Evolutionary conservation across 2,113 vertebrate genomes (phyloP).

Genomic region (Actinemys pallida): DNA sequence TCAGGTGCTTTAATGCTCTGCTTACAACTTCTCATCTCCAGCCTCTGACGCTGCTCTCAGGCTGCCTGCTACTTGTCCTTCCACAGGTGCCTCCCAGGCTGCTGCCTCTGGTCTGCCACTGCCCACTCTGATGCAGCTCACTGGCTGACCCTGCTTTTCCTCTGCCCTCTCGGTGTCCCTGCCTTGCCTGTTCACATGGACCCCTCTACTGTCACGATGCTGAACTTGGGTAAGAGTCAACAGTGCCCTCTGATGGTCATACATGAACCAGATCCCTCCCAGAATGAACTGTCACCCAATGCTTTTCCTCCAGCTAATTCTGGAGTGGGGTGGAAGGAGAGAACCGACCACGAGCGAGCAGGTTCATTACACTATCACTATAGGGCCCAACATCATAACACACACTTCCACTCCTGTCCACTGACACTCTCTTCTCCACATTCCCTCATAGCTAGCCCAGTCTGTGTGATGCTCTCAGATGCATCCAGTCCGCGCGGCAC

Average conservation of each 20-base stretch:
- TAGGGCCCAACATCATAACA: not conserved
- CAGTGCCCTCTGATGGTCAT: not conserved
- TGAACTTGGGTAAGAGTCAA: too few relatives aligned
- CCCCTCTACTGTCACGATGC: too few relatives aligned
- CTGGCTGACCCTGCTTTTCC: too few relatives aligned
- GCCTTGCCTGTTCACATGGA: not conserved
- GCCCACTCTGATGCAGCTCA: too few relatives aligned
- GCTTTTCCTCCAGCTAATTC: not conserved
- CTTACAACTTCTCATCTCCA: too few relatives aligned
- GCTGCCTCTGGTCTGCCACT: too few relatives aligned
- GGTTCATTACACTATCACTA: not conserved
- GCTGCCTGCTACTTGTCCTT: too few relatives aligned
- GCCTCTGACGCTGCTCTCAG: too few relatives aligned
- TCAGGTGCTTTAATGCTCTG: too few relatives aligned
- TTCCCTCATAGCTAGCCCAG: not conserved
- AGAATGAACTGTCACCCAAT: not conserved
- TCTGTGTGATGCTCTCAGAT: not conserved
- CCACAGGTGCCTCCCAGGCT: too few relatives aligned
- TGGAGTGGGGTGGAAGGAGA: not conserved
- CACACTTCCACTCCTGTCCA: not conserved
- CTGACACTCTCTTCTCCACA: too few relatives aligned
- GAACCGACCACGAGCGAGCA: not conserved
- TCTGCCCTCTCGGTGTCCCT: not conserved
- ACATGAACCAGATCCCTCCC: not conserved
- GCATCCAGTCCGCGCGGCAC: not conserved